Percentiles rank a stretch among this genome's conserved stretches.
phyloP scores from a whole-genome alignment of 2,888 invertebrate genomes.

The Lasioglossum villosulum region DNA sequence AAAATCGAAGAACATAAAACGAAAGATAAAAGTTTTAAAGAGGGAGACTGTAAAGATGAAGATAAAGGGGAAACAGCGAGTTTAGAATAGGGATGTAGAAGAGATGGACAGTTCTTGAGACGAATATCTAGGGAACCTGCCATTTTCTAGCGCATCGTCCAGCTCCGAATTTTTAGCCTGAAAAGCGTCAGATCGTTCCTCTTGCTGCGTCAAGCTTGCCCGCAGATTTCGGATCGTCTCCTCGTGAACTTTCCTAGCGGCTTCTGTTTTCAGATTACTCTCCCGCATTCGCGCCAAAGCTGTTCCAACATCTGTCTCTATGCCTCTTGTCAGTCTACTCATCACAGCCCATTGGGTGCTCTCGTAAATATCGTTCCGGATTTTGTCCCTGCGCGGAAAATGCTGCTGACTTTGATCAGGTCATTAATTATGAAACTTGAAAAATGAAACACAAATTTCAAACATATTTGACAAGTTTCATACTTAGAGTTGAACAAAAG shows the following conservation, averaged over 20 bases:
- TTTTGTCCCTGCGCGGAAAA: constrained; percentile 53
- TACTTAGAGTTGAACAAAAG: too few relatives aligned
- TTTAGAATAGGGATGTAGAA: constrained; percentile 4
- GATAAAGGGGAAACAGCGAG: neutral
- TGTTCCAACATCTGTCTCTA: constrained; percentile 60
- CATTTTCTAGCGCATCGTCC: constrained; percentile 47
- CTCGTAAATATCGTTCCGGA: constrained; percentile 67
- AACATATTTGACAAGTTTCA: too few relatives aligned
- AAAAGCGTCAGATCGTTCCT: constrained; percentile 40
- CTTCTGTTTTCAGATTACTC: constrained; percentile 49
- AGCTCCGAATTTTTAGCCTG: constrained; percentile 38
- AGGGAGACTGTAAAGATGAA: neutral
- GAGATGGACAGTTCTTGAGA: constrained; percentile 18
- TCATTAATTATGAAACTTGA: too few relatives aligned
- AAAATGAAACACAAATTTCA: too few relatives aligned
- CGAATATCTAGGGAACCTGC: constrained; percentile 52
- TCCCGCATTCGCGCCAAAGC: constrained; percentile 51
- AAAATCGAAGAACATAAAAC: neutral
- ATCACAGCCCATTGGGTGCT: constrained; percentile 74
- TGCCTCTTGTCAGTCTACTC: constrained; percentile 64
- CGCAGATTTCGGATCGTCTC: constrained; percentile 34
- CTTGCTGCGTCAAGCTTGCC: constrained; percentile 35
- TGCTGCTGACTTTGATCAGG: neutral
- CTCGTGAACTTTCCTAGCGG: constrained; percentile 51
- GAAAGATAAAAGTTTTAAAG: neutral